Conservation (phyloP, 2,888 invertebrate species). For the Apodemia zela region DNA sequence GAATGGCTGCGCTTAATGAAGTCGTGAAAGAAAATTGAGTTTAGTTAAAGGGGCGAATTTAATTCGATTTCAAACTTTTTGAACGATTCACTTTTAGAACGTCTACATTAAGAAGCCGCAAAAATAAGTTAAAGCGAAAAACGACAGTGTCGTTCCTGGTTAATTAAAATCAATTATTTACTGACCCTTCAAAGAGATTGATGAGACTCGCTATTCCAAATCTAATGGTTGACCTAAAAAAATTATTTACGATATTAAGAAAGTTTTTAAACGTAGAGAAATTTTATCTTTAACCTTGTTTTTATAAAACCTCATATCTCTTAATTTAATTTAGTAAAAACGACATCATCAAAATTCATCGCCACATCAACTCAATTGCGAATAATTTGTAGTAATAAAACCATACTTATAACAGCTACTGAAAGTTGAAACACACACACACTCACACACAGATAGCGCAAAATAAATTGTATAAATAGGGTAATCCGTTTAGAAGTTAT, state of each 20-base stretch:
- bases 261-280: neutral
- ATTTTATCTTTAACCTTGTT: neutral
- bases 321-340: neutral
- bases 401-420: too few species aligned
- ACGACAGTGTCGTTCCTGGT: constrained; percentile 61
- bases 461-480: too few species aligned
- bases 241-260: neutral
- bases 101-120: constrained; percentile 55
- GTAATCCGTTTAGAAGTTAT: too few species aligned
- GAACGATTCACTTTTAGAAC: constrained; percentile 69
- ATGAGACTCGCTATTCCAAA: constrained; percentile 6
- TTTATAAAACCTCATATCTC: neutral
- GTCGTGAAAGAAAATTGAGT: constrained; percentile 78
- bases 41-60: constrained; percentile 78
- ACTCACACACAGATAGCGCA: too few species aligned
- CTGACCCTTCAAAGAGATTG: constrained; percentile 51
- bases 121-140: constrained; percentile 66
- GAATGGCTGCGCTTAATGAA: constrained; percentile 76
- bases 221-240: constrained; percentile 13
- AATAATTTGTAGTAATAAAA: too few species aligned
- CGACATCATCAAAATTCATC: neutral
- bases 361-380: too few species aligned
- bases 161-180: constrained; percentile 74
- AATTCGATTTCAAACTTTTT: constrained; percentile 77
- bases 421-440: too few species aligned